These are phyloP conservation scores for Hylaeus volcanicus DNA, from an alignment of 1,140 invertebrate genomes.

Conservation along the genomic window DNA sequence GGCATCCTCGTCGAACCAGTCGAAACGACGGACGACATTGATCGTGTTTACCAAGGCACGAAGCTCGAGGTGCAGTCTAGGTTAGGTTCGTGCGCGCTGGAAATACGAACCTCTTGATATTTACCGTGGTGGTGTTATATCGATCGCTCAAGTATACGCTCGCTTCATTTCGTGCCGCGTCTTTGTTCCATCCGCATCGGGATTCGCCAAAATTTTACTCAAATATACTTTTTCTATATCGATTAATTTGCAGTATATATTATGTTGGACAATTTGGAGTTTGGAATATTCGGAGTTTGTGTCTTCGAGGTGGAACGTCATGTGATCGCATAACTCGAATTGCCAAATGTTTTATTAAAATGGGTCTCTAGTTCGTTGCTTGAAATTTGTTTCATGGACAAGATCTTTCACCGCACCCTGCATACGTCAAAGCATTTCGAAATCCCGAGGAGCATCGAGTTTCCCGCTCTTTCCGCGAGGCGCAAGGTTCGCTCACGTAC, in stretches of 20 bases:
- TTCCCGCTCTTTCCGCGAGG: conserved; percentile 47
- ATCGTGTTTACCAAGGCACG: conserved; percentile 7
- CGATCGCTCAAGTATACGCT: conserved; percentile 58
- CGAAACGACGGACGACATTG: neutral
- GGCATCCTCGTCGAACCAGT: conserved; percentile 4
- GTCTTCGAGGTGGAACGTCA: too few species aligned
- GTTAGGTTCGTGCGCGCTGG: conserved; percentile 53
- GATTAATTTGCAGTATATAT: too few species aligned
- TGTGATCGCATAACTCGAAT: too few species aligned
- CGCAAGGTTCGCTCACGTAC: conserved; percentile 1
- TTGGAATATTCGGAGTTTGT: too few species aligned
- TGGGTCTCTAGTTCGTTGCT: too few species aligned
- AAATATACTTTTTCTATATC: too few species aligned
- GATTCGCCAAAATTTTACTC: too few species aligned
- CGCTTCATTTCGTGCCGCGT: conserved; percentile 58
- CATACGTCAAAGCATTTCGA: conserved; percentile 13
- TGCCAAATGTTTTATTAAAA: too few species aligned
- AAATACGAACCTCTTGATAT: conserved; percentile 52
- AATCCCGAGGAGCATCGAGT: neutral
- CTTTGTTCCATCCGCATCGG: conserved; percentile 15
- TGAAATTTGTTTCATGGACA: too few species aligned
- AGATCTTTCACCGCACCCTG: neutral
- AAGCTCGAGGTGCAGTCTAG: conserved; percentile 29
- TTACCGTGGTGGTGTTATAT: conserved; percentile 54
- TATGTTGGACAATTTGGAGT: too few species aligned